phyloP scores from a whole-genome alignment of 2,797 vertebrate genomes.

The Bovichtus variegatus region DNA sequence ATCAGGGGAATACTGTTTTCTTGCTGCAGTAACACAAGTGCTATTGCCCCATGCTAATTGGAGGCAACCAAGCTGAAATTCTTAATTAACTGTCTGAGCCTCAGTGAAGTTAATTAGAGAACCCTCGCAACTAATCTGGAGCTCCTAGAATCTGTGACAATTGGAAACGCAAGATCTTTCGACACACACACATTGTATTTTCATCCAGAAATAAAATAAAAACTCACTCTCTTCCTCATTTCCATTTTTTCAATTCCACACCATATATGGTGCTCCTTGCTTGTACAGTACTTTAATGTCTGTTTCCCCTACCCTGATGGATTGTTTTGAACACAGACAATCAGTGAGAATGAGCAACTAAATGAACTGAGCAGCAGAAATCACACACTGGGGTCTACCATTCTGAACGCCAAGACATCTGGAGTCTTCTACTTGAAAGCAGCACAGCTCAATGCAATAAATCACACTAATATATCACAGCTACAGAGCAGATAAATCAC shows the following conservation, averaged over 20 bases:
- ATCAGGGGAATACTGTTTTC: slow-evolving; percentile 78
- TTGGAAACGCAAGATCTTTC: slow-evolving; percentile 64
- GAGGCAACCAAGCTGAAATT: slow-evolving; percentile 89
- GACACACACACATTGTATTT: background rate
- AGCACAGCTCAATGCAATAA: slow-evolving; percentile 28
- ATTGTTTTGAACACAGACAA: slow-evolving; percentile 64
- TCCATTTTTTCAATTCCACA: slow-evolving; percentile 23
- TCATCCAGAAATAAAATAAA: slow-evolving; percentile 22
- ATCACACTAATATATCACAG: slow-evolving; percentile 59
- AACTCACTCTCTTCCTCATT: background rate
- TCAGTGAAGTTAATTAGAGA: slow-evolving; percentile 90
- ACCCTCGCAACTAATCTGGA: slow-evolving; percentile 83
- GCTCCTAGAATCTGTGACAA: slow-evolving; percentile 79
- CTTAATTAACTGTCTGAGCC: slow-evolving; percentile 90
- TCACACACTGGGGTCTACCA: slow-evolving; percentile 51
- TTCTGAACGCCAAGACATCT: slow-evolving; percentile 63
- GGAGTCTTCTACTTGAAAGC: slow-evolving; percentile 60
- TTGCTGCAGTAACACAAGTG: slow-evolving; percentile 78
- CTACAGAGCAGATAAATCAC: slow-evolving; percentile 49
- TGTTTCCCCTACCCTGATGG: slow-evolving; percentile 41
- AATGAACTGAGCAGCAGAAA: slow-evolving; percentile 60
- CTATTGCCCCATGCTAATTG: slow-evolving; percentile 86
- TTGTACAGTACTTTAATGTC: slow-evolving; percentile 12
- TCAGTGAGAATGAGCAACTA: slow-evolving; percentile 61
- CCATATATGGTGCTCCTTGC: slow-evolving; percentile 31